phyloP scores from a whole-genome alignment of 2,888 invertebrate genomes.

The Venusia cambrica region DNA sequence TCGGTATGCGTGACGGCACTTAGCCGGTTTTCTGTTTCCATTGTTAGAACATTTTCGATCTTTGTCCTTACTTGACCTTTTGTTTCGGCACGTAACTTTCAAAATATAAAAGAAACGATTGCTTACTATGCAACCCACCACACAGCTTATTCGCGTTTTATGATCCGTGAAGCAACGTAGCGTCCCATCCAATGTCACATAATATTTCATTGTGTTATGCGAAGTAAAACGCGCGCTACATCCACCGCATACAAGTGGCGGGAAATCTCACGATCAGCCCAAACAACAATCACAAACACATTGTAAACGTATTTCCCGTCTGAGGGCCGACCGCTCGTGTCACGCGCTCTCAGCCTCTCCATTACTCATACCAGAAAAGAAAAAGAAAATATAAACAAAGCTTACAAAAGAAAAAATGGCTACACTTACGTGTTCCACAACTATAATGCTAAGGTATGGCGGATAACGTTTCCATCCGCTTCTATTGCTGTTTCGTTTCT shows the following conservation, averaged over 20 bases:
- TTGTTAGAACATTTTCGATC: too few species aligned
- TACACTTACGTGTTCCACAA: slow-evolving; percentile 72
- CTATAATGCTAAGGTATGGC: slow-evolving; percentile 64
- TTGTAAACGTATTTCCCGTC: slow-evolving; percentile 56
- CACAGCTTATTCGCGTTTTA: slow-evolving; percentile 6
- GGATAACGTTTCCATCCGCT: slow-evolving; percentile 67
- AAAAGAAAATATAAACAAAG: slow-evolving; percentile 65
- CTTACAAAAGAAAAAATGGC: slow-evolving; percentile 66
- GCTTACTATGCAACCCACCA: slow-evolving; percentile 3
- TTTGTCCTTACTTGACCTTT: too few species aligned
- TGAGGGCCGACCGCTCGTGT: slow-evolving; percentile 46
- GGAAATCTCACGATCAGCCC: slow-evolving; percentile 54
- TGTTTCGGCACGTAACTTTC: background rate
- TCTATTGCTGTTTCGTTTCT: slow-evolving; percentile 48
- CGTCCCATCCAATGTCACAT: slow-evolving; percentile 24
- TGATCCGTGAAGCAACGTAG: slow-evolving; percentile 16
- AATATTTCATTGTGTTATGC: slow-evolving; percentile 33
- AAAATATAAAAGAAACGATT: background rate
- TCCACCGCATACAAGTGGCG: slow-evolving; percentile 65
- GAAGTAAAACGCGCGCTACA: slow-evolving; percentile 44
- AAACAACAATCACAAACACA: slow-evolving; percentile 49
- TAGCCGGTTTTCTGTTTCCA: slow-evolving; percentile 1
- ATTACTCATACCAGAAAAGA: slow-evolving; percentile 67
- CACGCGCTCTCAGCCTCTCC: slow-evolving; percentile 50
- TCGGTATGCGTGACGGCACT: too few species aligned